phyloP scores from a whole-genome alignment of 2,797 vertebrate species.

The Microctenopoma steveboyesi region DNA sequence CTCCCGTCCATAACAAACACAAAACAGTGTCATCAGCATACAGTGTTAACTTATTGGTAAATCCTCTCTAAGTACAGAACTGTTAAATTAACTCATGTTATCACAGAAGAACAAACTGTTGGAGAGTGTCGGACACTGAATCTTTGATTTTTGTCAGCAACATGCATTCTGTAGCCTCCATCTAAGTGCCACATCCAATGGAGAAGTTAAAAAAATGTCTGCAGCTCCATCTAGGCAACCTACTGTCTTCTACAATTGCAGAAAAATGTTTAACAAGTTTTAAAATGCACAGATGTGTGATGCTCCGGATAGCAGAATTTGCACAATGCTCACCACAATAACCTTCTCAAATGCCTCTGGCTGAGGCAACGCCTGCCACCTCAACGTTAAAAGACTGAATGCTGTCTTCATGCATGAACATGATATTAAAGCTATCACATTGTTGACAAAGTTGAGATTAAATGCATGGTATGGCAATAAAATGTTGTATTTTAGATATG shows the following conservation, averaged over 20 bases:
- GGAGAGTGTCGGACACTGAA: conserved; percentile 38
- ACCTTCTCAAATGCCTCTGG: conserved; percentile 22
- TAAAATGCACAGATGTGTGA: conserved; percentile 28
- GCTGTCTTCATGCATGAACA: conserved; percentile 65
- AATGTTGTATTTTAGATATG: conserved; percentile 16
- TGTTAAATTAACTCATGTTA: conserved; percentile 55
- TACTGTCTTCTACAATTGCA: conserved; percentile 28
- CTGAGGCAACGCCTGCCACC: conserved; percentile 24
- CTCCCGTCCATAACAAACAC: conserved; percentile 65
- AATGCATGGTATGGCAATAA: conserved; percentile 39
- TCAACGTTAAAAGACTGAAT: conserved; percentile 47
- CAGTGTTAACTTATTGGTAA: conserved; percentile 73
- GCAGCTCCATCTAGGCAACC: conserved; percentile 14
- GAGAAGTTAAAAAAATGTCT: conserved; percentile 37
- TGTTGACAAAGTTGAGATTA: conserved; percentile 41
- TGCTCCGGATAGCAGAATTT: conserved; percentile 32
- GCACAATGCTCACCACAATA: conserved; percentile 17
- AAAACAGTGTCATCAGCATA: conserved; percentile 74
- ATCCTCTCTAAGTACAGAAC: conserved; percentile 52
- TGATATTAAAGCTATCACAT: conserved; percentile 73
- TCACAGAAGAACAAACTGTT: conserved; percentile 51
- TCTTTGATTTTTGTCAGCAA: conserved; percentile 37
- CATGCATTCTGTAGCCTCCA: conserved; percentile 15
- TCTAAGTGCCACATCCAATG: conserved; percentile 23
- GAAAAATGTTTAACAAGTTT: conserved; percentile 13